These are phyloP conservation scores for Herminia tarsipennalis DNA, from an alignment of 2,888 invertebrate genomes.

Conservation along the genomic window DNA sequence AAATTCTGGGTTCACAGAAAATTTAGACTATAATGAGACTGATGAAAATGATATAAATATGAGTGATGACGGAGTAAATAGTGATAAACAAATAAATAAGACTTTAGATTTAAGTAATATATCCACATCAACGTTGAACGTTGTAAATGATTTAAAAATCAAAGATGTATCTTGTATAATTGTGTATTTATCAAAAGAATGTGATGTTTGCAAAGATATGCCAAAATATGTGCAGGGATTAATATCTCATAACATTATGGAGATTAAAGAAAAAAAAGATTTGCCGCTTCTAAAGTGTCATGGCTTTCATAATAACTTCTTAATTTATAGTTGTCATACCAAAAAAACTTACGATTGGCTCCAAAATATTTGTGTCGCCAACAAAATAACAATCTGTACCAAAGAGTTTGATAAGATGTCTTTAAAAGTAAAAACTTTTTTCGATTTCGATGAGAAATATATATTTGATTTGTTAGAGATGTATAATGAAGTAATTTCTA, in stretches of 20 bases:
- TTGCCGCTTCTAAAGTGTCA: constrained; percentile 61
- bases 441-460: constrained; percentile 37
- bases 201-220: neutral
- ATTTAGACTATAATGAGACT: neutral
- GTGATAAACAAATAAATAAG: neutral
- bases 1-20: neutral
- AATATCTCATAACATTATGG: constrained; percentile 44
- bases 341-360: constrained; percentile 49
- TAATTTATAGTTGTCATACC: constrained; percentile 61
- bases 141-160: neutral
- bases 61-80: neutral
- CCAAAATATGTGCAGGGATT: constrained; percentile 18
- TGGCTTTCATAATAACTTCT: constrained; percentile 55
- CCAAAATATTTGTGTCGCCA: constrained; percentile 30
- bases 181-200: constrained; percentile 1
- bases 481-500: constrained; percentile 54
- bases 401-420: constrained; percentile 39
- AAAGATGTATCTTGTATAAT: neutral
- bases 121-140: neutral
- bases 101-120: neutral
- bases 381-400: constrained; percentile 22
- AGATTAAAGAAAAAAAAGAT: constrained; percentile 36
- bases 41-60: neutral
- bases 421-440: constrained; percentile 44
- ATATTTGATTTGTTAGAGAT: constrained; percentile 52